phyloP scores from a whole-genome alignment of 1,140 invertebrate species.

The Glomeris maerens region DNA sequence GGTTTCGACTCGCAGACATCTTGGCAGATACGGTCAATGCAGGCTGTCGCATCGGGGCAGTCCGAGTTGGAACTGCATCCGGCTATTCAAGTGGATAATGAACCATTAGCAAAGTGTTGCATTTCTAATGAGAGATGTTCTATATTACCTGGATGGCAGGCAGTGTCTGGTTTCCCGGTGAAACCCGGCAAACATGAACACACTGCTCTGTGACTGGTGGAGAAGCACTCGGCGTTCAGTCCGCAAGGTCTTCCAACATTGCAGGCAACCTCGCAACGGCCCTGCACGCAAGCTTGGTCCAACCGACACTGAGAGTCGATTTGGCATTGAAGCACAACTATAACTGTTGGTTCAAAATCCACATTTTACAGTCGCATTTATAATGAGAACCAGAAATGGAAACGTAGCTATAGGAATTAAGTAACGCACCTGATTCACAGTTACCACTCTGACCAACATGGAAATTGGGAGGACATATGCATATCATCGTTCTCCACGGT shows the following conservation, averaged over 20 bases:
- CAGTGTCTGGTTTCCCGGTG: slow-evolving; percentile 18
- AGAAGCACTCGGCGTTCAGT: slow-evolving; percentile 18
- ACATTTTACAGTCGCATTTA: background rate
- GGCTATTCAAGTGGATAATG: too few relatives aligned
- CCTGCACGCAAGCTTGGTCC: slow-evolving; percentile 69
- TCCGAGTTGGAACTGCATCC: slow-evolving; percentile 71
- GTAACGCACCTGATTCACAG: slow-evolving; percentile 50
- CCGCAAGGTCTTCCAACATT: slow-evolving; percentile 37
- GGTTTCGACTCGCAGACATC: slow-evolving; percentile 20
- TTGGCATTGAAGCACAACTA: slow-evolving; percentile 43
- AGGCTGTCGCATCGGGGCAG: slow-evolving; percentile 78
- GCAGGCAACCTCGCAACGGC: slow-evolving; percentile 73
- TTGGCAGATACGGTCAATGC: slow-evolving; percentile 47
- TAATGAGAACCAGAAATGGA: background rate
- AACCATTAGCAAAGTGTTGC: too few relatives aligned
- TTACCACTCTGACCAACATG: slow-evolving; percentile 38
- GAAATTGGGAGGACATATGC: slow-evolving; percentile 18
- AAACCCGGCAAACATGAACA: slow-evolving; percentile 20
- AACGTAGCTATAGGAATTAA: background rate
- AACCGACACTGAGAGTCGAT: slow-evolving; percentile 46
- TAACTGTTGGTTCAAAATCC: background rate
- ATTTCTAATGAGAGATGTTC: too few relatives aligned
- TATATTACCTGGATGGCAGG: slow-evolving; percentile 13
- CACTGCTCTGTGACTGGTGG: slow-evolving; percentile 17
- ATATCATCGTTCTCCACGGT: slow-evolving; percentile 60